Conservation (phyloP, 2,797 vertebrate species). For the Rhinophrynus dorsalis region DNA sequence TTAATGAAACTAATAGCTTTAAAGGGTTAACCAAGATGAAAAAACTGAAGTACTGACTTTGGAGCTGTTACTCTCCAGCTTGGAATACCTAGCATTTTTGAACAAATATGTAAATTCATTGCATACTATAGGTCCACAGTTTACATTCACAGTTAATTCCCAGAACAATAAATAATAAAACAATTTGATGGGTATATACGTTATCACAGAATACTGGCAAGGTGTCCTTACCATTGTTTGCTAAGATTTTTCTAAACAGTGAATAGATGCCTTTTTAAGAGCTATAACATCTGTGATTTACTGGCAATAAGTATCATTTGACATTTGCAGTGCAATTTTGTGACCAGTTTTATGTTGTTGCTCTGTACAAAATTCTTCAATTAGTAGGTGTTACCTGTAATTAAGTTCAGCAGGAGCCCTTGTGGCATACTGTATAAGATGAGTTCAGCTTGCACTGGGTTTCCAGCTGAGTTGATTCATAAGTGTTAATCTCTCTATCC, state of each 20-base stretch:
- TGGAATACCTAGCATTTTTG: background rate
- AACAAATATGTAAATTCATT: background rate
- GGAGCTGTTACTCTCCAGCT: background rate
- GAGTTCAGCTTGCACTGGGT: slow-evolving; percentile 17
- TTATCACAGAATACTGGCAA: too few relatives aligned
- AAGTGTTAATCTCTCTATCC: slow-evolving; percentile 45
- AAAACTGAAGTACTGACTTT: too few relatives aligned
- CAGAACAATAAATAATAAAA: background rate
- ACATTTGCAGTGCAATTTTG: slow-evolving; percentile 14
- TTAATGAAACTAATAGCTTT: too few relatives aligned
- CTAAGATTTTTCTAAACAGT: background rate
- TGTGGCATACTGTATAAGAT: background rate
- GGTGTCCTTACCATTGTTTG: background rate
- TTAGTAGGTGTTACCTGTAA: slow-evolving; percentile 33
- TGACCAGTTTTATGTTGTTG: slow-evolving; percentile 19
- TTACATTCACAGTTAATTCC: background rate
- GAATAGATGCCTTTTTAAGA: background rate
- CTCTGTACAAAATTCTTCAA: slow-evolving; percentile 20
- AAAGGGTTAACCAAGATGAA: too few relatives aligned
- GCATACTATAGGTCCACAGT: background rate
- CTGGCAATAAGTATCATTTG: slow-evolving; percentile 17
- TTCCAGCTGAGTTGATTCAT: slow-evolving; percentile 43
- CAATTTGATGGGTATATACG: background rate
- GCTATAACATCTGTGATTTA: slow-evolving; percentile 8
- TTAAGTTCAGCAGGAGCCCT: slow-evolving; percentile 18